Percentiles rank a stretch among this genome's conserved stretches.
Conservation (phyloP, 1,140 invertebrate genomes). For the Euschistus heros region DNA sequence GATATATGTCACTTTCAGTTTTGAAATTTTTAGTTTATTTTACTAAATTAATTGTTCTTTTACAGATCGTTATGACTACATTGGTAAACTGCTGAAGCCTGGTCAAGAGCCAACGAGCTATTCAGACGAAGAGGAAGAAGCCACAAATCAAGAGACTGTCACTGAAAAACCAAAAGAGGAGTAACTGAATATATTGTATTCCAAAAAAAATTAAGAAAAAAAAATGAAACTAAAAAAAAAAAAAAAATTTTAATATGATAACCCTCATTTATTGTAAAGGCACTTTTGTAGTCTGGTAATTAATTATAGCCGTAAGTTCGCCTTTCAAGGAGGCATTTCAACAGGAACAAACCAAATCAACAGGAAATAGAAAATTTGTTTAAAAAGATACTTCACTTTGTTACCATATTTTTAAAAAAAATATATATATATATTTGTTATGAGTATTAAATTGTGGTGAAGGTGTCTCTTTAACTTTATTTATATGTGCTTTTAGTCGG, state of each 20-base stretch:
- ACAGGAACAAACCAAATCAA: background rate
- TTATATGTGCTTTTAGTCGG: no score
- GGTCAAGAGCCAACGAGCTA: slow-evolving; percentile 85
- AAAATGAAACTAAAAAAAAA: background rate
- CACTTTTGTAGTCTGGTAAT: no score
- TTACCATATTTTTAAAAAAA: no score
- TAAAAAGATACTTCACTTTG: no score
- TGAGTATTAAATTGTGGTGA: no score
- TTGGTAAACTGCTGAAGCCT: slow-evolving; percentile 82
- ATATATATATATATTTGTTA: no score
- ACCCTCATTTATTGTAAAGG: no score
- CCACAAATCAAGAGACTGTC: slow-evolving; percentile 38
- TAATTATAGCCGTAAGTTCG: background rate
- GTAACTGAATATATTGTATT: background rate
- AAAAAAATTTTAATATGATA: background rate
- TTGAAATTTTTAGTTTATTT: background rate
- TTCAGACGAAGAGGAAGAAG: slow-evolving; percentile 76
- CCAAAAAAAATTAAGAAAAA: background rate
- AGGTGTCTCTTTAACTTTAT: no score
- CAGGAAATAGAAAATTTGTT: background rate
- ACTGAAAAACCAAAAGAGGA: slow-evolving; percentile 32
- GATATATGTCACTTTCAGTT: no score
- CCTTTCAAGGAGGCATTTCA: background rate
- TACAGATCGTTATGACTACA: slow-evolving; percentile 88
- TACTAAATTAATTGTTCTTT: slow-evolving; percentile 30